Base-by-base conservation (phyloP, 2,113 vertebrate species). In the Zapornia atra region DNA sequence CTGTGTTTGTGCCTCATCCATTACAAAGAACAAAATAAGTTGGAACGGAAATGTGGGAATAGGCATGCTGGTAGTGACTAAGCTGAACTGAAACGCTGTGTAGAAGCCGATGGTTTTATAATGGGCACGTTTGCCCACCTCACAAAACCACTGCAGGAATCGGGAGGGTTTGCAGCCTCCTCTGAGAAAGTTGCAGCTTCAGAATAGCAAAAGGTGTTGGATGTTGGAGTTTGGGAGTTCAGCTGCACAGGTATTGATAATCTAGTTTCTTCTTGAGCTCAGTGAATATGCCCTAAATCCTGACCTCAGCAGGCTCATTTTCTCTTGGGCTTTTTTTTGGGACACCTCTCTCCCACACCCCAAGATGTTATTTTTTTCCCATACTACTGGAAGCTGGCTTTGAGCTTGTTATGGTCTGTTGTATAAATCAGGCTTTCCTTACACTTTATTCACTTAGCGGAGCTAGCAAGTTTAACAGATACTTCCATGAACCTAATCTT, bases 91-190 rank as follows among this genome's bases (percentile, higher is more conserved):
- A 82, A 79, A 70, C 34, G n/a, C 51, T 70, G 20, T 65, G 40
- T 88, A 59, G 78, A 86, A 93, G 88, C 56, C 29, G 36, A 93
- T 95, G 64, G 71, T 95, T 97, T 97, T 97, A 51, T 96, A 88
- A 91, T 86, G 63, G 72, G 29, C 24, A 61, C 78, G 91, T 94
- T 93, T 97, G 75, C 85, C 86, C 90, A 79, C 33, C 82, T 95
- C 84, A 63, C 29, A 91, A 92, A 97, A 72, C 22, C 64, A 83
- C 61, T 71, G 38, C 69, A 56, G 92, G 93, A 89, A 65, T 2
- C 86, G 82, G 66, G 66, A 94, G 28, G 53, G 57, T 88, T 96
- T 94, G 38, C 53, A 70, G 57, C 36, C 59, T 83, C 59, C 60
- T 22, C 38, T 82, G 69, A 46, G 70, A 81, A 69, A 63, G 72